phyloP scores from a whole-genome alignment of 2,113 vertebrate genomes.

The Hassar affinis region DNA sequence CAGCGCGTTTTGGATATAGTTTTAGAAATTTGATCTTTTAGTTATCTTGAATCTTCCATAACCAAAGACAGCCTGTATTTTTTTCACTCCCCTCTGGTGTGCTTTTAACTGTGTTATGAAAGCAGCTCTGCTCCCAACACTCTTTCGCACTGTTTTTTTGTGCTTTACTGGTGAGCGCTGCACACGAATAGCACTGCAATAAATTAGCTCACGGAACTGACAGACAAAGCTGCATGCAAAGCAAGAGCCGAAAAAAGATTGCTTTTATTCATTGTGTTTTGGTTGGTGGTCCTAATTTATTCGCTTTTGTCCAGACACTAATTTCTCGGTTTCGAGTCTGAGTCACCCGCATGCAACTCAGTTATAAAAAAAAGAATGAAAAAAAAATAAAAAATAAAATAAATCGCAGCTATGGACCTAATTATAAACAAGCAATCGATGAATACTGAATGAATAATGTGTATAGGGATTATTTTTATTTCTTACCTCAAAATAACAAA shows the following conservation, averaged over 20 bases:
- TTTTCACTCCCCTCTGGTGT: not conserved
- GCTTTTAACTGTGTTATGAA: not conserved
- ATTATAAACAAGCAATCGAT: not conserved
- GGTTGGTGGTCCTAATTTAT: not conserved
- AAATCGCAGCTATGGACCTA: not conserved
- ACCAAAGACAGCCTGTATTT: not conserved
- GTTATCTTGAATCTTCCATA: not conserved
- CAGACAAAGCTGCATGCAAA: too few relatives aligned
- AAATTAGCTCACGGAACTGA: not conserved
- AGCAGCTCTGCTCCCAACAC: not conserved
- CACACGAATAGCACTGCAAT: not conserved
- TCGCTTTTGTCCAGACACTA: not conserved
- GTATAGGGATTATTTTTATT: not conserved
- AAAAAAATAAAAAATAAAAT: not conserved
- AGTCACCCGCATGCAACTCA: not conserved
- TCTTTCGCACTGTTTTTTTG: not conserved
- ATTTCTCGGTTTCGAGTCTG: not conserved
- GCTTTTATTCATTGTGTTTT: constrained; percentile 1
- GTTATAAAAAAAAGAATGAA: not conserved
- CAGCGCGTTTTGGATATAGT: not conserved
- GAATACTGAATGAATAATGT: not conserved
- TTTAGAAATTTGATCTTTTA: not conserved
- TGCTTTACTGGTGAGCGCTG: not conserved
- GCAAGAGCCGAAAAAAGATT: not conserved
- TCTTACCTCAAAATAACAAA: constrained; percentile 2